These are phyloP conservation scores for Colostygia pectinataria DNA, from an alignment of 2,888 invertebrate genomes.

Conservation along the genomic window DNA sequence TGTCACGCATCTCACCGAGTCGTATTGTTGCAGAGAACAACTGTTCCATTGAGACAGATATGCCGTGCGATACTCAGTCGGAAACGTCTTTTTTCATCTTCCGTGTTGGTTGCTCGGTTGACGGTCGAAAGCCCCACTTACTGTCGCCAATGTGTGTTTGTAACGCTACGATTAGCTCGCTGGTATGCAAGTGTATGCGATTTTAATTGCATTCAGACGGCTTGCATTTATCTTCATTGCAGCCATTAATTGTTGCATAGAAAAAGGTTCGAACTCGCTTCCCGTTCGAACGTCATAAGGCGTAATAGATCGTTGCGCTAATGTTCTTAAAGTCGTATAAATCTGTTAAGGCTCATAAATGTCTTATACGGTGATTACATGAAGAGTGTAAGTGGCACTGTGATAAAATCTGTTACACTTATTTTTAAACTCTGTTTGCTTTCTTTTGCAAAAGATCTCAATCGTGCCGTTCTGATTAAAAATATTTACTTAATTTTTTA, in stretches of 20 bases:
- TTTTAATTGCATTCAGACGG: constrained; percentile 43
- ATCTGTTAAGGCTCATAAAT: background rate
- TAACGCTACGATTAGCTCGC: constrained; percentile 48
- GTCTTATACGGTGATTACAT: background rate
- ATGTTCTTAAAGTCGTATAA: constrained; percentile 5
- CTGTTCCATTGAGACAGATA: constrained; percentile 71
- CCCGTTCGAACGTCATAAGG: constrained; percentile 21
- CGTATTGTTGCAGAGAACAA: constrained; percentile 64
- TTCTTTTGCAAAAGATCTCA: too few relatives aligned
- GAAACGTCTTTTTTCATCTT: constrained; percentile 54
- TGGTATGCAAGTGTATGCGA: constrained; percentile 44
- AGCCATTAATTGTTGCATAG: constrained; percentile 37
- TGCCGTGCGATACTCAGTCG: constrained; percentile 70
- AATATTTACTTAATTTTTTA: too few relatives aligned
- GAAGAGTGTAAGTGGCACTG: background rate
- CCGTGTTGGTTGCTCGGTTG: constrained; percentile 55
- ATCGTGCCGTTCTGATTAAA: too few relatives aligned
- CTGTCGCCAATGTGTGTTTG: constrained; percentile 60
- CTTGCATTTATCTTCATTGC: constrained; percentile 41
- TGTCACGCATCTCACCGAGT: constrained; percentile 70
- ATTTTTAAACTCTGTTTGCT: too few relatives aligned
- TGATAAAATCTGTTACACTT: too few relatives aligned
- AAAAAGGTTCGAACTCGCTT: constrained; percentile 34
- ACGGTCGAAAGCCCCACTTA: constrained; percentile 64
- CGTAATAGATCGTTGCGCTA: constrained; percentile 22